A percentile compares a stretch with the other conserved stretches of the same genome.
Conservation (phyloP, 1,140 invertebrate species). For the Aphidius gifuensis region DNA sequence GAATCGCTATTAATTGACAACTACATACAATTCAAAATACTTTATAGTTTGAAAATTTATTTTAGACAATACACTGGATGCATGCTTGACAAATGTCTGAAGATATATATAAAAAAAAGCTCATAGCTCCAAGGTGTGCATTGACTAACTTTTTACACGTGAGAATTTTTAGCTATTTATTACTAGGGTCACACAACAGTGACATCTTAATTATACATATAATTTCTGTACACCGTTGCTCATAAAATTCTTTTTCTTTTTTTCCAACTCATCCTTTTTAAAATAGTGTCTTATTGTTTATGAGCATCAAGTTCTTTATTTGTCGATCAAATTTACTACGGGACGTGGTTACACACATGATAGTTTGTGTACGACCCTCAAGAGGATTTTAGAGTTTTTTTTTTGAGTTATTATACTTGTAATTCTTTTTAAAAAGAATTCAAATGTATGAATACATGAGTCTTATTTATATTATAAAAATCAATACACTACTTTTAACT, state of each 20-base stretch:
- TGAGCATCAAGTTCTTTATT: background rate
- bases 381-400: background rate
- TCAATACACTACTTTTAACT: no score
- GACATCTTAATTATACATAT: constrained; percentile 30
- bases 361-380: background rate
- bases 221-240: background rate
- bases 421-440: no score
- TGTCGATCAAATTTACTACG: constrained; percentile 6
- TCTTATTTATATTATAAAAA: no score
- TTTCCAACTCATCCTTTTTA: background rate
- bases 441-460: no score
- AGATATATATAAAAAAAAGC: constrained; percentile 26
- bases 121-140: constrained; percentile 9
- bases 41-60: no score
- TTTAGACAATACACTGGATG: no score
- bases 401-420: background rate
- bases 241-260: background rate
- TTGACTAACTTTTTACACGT: constrained; percentile 11
- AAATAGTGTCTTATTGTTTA: background rate
- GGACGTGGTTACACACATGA: constrained; percentile 7
- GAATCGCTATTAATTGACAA: no score
- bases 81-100: constrained; percentile 24
- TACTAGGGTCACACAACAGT: constrained; percentile 20
- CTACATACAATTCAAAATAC: no score
- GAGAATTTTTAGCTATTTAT: constrained; percentile 30